These are phyloP conservation scores for Panagrolaimus sp. DNA, from an alignment of 1,140 invertebrate genomes.

Conservation along the genomic window DNA sequence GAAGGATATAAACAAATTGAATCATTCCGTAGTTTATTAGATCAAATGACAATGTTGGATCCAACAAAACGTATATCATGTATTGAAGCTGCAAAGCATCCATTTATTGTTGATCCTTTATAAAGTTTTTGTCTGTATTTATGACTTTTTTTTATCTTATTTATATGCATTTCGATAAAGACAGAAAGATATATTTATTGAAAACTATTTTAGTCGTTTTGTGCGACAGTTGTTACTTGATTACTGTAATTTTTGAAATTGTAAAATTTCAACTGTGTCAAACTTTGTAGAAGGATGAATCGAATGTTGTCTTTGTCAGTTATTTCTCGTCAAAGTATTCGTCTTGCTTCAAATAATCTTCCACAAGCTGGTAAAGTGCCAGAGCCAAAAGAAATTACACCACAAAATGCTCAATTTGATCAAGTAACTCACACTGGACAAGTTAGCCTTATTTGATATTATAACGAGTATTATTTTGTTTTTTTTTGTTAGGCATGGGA, in stretches of 20 bases:
- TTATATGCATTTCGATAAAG: neutral
- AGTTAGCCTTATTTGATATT: constrained; percentile 58
- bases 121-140: neutral
- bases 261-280: neutral
- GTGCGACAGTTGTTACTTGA: neutral
- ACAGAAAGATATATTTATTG: neutral
- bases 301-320: neutral
- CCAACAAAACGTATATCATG: constrained; percentile 82
- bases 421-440: constrained; percentile 67
- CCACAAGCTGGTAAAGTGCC: constrained; percentile 16
- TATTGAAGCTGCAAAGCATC: constrained; percentile 86
- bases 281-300: neutral
- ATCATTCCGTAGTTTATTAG: no score
- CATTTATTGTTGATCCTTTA: constrained; percentile 74
- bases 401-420: constrained; percentile 57
- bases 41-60: constrained; percentile 58
- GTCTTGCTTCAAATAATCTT: neutral
- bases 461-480: neutral
- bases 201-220: neutral
- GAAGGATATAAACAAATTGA: no score
- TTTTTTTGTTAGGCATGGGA: constrained; percentile 68
- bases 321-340: neutral
- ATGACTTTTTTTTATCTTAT: neutral
- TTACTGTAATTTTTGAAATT: neutral
- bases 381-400: constrained; percentile 24